These are phyloP conservation scores for Drosophila seclusa DNA, from an alignment of 2,888 invertebrate genomes.

Conservation along the genomic window DNA sequence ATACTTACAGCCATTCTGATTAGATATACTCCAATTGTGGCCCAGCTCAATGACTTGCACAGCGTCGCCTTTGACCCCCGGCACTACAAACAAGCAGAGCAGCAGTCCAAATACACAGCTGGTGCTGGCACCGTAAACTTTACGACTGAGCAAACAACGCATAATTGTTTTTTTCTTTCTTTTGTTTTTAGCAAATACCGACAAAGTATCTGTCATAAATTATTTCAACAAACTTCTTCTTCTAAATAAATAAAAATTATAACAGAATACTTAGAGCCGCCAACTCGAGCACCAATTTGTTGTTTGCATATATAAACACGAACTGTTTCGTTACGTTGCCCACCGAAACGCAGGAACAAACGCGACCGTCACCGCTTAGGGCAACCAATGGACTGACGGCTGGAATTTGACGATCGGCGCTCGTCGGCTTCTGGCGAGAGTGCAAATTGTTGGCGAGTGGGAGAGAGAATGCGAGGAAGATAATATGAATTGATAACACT, in stretches of 20 bases:
- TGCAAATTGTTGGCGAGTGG: conserved; percentile 5
- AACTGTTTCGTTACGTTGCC: conserved; percentile 19
- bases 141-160: background rate
- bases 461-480: conserved; percentile 17
- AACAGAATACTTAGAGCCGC: conserved; percentile 21
- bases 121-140: conserved; percentile 3
- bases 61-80: conserved; percentile 55
- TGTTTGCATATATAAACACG: conserved; percentile 24
- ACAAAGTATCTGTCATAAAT: conserved; percentile 14
- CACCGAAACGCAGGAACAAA: conserved; percentile 28
- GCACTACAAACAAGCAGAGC: conserved; percentile 22
- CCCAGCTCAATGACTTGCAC: conserved; percentile 70
- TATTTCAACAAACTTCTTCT: conserved; percentile 30
- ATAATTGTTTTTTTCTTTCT: conserved; percentile 15
- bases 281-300: background rate
- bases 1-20: conserved; percentile 79
- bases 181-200: background rate
- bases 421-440: conserved; percentile 22
- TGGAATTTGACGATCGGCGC: conserved; percentile 26
- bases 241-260: conserved; percentile 23
- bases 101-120: conserved; percentile 7
- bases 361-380: conserved; percentile 41
- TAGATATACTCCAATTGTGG: conserved; percentile 69
- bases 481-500: conserved; percentile 21
- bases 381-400: conserved; percentile 37